Evolutionary conservation across 2,797 vertebrate genomes (phyloP).

Genomic region (Cyclopterus lumpus): DNA sequence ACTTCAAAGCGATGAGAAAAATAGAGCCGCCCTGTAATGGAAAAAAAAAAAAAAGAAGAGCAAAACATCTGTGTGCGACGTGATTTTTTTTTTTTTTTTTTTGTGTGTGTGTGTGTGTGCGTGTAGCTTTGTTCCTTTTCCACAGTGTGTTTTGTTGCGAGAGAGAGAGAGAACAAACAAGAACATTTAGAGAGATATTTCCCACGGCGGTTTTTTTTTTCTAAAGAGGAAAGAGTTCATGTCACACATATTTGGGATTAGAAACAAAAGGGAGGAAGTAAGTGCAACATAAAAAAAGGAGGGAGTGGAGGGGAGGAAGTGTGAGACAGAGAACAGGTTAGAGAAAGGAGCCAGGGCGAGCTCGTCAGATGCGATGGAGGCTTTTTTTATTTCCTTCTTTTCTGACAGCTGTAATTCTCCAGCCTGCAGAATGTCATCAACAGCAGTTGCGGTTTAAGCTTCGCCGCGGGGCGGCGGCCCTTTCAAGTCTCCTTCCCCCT

Average conservation of each 20-base stretch:
- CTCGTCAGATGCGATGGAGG: constrained; percentile 96
- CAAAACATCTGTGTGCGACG: constrained; percentile 69
- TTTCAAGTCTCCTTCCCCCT: constrained; percentile 96
- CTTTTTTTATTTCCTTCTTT: constrained; percentile 86
- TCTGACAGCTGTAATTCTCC: constrained; percentile 99
- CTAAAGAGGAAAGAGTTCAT: constrained; percentile 41
- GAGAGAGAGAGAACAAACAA: constrained; percentile 54
- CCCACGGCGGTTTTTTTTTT: constrained; percentile 50
- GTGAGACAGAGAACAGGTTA: constrained; percentile 67
- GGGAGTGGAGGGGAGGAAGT: constrained; percentile 13
- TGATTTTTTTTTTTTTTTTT: too few relatives aligned
- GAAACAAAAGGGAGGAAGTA: constrained; percentile 32
- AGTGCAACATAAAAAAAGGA: constrained; percentile 1
- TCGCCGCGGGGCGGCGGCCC: constrained; percentile 93
- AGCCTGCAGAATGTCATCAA: constrained; percentile 99
- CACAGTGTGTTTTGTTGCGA: constrained; percentile 45
- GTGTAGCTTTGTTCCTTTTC: constrained; percentile 54
- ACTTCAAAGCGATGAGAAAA: constrained; percentile 74
- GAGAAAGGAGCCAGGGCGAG: constrained; percentile 69
- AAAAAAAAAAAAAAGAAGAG: too few relatives aligned
- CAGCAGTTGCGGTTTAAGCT: constrained; percentile 98
- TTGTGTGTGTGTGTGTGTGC: too few relatives aligned
- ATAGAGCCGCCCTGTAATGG: constrained; percentile 64
- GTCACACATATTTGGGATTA: constrained; percentile 60
- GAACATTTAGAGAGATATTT: constrained; percentile 52